Conservation (phyloP, 2,113 vertebrate species). For the Prinia subflava region DNA sequence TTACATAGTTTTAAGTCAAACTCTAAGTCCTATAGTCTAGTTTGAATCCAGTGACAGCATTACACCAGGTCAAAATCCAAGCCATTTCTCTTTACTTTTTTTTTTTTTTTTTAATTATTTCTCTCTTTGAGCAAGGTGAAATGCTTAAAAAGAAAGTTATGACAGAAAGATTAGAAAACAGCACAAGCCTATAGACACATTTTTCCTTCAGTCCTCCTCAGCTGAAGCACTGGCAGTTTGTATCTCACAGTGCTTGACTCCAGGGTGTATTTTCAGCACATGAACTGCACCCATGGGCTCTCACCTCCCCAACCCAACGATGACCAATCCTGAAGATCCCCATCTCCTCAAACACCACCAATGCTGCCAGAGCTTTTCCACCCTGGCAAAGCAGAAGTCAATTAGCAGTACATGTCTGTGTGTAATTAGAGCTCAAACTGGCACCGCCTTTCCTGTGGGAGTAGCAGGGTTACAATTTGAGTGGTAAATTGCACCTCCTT, state of each 20-base stretch:
- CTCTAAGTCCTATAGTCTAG: neutral
- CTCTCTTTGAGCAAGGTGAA: neutral
- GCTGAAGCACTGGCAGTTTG: fast-evolving
- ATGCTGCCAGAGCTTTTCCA: neutral
- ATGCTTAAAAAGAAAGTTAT: neutral
- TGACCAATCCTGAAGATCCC: neutral
- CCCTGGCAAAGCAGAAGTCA: neutral
- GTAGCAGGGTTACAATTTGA: conserved; percentile 19
- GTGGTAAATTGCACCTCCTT: neutral
- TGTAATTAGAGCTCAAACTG: conserved; percentile 15
- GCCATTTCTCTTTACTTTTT: neutral
- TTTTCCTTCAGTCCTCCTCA: neutral
- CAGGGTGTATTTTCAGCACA: neutral
- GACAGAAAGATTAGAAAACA: neutral
- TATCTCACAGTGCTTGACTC: neutral
- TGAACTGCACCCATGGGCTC: neutral
- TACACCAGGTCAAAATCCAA: neutral
- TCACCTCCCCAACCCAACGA: neutral
- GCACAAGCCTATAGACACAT: neutral
- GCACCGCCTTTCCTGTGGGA: conserved; percentile 15
- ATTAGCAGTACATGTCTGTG: neutral
- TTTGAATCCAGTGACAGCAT: neutral
- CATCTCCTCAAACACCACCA: neutral
- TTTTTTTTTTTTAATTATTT: neutral
- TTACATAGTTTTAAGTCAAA: neutral